Base-by-base conservation (phyloP, 2,797 vertebrate genomes). In the Anableps anableps region DNA sequence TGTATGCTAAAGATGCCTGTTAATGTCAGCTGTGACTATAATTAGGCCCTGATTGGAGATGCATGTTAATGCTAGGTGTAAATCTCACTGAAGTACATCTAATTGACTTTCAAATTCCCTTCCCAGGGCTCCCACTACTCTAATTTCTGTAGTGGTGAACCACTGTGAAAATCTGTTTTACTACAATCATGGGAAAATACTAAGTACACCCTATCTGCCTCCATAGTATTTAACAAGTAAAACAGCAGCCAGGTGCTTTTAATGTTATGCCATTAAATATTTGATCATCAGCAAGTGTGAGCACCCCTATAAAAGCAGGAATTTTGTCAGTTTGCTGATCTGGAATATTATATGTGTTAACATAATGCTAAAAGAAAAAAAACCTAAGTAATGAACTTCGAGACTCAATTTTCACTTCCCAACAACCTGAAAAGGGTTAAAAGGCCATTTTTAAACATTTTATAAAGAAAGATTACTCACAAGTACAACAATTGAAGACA, bases 91-190 rank as follows among this genome's bases (percentile, higher is more conserved):
- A 89, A 85, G 29, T 50, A 73, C 70, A 75, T 41, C 74, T 71
- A 74, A 88, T 82, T 86, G 84, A 88, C 80, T 88, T 86, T 89
- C 50, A 85, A 82, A 80, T 81, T 73, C 43, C 80, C 47, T 85
- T 80, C 76, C 55, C 8, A 8, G 31, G 58, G 47, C 74, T 78
- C 73, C 77, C 47, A 76, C 73, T 50, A 43, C 29, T 71, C 62
- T 80, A 47, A 77, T 85, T 72, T 77, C 55, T 79, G 55, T 71
- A 58, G 74, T 31, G 66, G 64, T 0, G 0, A 76, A 86, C 53
- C 47, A 31, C 50, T 64, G 68, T 53, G 78, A 84, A 76, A 77
- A 79, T 47, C 2, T 66, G 31, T 79, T 76, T 47, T 31, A 72
- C 68, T 45, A n/a, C n/a, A 72, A 47, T 17, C 26, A 47, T 9